Conservation (phyloP, 2,797 vertebrate genomes). For the Hafferia zeledoni region DNA sequence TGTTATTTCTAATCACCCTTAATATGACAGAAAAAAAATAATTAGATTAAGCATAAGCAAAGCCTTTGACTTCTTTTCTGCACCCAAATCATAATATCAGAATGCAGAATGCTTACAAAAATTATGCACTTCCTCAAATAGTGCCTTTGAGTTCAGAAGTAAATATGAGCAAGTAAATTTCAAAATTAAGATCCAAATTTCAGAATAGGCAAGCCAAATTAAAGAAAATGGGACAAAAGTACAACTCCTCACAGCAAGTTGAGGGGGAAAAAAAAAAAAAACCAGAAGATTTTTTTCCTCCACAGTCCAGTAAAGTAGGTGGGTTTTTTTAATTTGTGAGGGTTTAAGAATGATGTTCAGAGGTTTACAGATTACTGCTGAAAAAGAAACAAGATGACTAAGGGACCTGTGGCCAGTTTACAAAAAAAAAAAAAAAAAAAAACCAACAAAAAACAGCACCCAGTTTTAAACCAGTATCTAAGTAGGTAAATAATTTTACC, state of each 20-base stretch:
- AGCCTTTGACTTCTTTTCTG: not conserved
- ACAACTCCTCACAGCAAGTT: not conserved
- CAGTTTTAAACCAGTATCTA: not conserved
- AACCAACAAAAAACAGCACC: not conserved
- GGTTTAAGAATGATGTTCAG: not conserved
- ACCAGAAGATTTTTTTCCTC: rapidly evolving
- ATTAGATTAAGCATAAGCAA: not conserved
- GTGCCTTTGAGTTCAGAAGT: not conserved
- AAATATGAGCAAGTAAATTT: not conserved
- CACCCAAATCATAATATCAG: not conserved
- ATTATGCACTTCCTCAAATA: not conserved
- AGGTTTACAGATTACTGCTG: not conserved
- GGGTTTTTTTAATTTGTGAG: not conserved
- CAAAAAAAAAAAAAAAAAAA: not conserved
- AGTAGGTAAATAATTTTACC: not conserved
- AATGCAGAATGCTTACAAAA: not conserved
- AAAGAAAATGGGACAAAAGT: not conserved
- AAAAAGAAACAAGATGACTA: not conserved
- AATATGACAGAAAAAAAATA: not conserved
- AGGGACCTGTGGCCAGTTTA: not conserved
- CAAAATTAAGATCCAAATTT: not conserved
- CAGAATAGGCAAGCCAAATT: not conserved
- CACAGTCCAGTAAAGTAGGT: not conserved
- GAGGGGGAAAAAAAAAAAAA: not conserved
- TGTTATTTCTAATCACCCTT: not conserved